Evolutionary conservation across 2,113 vertebrate genomes (phyloP), one percentile per base, ranked within the genome.

Genomic region (Rynchops niger): DNA sequence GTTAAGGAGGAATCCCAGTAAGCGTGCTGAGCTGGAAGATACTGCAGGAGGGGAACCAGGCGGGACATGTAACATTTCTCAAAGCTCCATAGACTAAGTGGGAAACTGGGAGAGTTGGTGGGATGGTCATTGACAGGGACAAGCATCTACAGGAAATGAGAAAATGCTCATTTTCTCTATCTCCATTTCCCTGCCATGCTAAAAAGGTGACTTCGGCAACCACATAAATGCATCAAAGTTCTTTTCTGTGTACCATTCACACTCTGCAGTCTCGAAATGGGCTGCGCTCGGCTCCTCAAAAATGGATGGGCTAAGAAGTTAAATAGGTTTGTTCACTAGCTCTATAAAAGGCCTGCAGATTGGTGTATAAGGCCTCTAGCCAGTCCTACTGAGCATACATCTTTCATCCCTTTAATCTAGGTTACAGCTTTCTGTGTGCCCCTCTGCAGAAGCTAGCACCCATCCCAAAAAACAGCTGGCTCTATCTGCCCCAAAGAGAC

Each of bases 351-450:
- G 13, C 32, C 61, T 49, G 2, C 1, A 2, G 13, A 3, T 22
- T 0, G 0, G 23, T 17, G 4, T 21, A 10, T 25, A 30, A 16
- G 1, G 11, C 15, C 43, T 56, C 80, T 34, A 62, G 21, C 58
- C n/a, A 49, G 52, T 27, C 27, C n/a, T 76, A 9, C 9, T 4
- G n/a, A 32, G 15, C 30, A 15, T 5, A 59, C 66, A 32, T 30
- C 30, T 23, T 43, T 9, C 12, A 59, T 49, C 0, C 0, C 45
- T 53, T 79, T 42, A 26, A 17, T 15, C 22, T 34, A 17, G 26
- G 40, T 59, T 21, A 12, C 23, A 78, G 50, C 63, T 78, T 7
- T 34, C 9, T 42, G 26, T 8, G 36, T 50, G 63, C 17, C 53
- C 52, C 30, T 70, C 59, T n/a, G 74, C 6, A 11, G 63, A 43